phyloP scores from a whole-genome alignment of 2,888 invertebrate species.

The Tiliacea citrago region DNA sequence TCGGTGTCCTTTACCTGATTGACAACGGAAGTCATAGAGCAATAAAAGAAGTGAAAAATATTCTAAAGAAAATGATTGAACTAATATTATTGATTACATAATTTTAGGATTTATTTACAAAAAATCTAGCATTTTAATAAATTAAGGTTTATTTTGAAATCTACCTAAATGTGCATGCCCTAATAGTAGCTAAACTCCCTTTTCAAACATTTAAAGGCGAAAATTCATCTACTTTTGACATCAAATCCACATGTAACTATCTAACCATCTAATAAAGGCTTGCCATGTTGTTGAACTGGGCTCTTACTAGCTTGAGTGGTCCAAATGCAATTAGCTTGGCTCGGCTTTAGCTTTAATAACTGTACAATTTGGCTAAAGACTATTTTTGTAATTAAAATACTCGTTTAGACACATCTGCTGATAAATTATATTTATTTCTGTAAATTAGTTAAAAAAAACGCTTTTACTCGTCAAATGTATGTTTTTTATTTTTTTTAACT shows the following conservation, averaged over 20 bases:
- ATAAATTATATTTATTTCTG: not conserved
- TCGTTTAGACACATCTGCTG: not conserved
- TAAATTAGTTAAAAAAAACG: not conserved
- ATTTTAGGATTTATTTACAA: not conserved
- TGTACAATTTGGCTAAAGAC: not conserved
- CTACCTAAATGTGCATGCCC: not conserved
- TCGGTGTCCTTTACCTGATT: not conserved
- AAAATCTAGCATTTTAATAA: not conserved
- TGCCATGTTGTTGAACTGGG: not conserved
- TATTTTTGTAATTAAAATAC: constrained; percentile 7
- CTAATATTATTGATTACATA: no score
- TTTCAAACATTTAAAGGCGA: not conserved
- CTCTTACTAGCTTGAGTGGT: constrained; percentile 13
- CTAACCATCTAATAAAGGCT: not conserved
- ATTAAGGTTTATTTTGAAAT: not conserved
- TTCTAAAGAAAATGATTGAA: not conserved
- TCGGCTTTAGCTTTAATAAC: not conserved
- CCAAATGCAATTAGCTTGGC: constrained; percentile 20
- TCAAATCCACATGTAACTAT: not conserved
- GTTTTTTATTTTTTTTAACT: no score
- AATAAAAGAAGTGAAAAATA: not conserved
- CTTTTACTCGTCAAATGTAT: not conserved
- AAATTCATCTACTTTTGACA: not conserved
- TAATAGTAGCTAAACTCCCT: not conserved
- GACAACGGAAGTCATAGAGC: not conserved